Conservation (phyloP, 2,113 vertebrate genomes). For the mouse (Mus musculus) region GRCm39 chr9:110106001-110106500, state of each 20-base stretch:
- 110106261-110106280: neutral
- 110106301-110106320: neutral
- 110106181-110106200: neutral
- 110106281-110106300: neutral
- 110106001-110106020: neutral
- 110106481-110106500: neutral
- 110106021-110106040: too few species aligned
- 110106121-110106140: neutral
- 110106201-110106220: neutral
- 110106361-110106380: neutral
- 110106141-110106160: neutral
- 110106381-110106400: neutral
- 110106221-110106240: neutral
- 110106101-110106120: neutral
- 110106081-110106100: neutral
- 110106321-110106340: neutral
- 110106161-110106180: neutral
- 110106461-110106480: neutral
- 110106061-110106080: neutral
- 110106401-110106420: neutral
- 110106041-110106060: neutral
- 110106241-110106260: neutral
- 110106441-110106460: neutral
- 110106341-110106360: neutral
- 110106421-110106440: neutral